A percentile compares a stretch with the other conserved stretches of the same genome.
Evolutionary conservation across 2,888 invertebrate species (phyloP).

Genomic region (Ormyrus nitidulus): DNA sequence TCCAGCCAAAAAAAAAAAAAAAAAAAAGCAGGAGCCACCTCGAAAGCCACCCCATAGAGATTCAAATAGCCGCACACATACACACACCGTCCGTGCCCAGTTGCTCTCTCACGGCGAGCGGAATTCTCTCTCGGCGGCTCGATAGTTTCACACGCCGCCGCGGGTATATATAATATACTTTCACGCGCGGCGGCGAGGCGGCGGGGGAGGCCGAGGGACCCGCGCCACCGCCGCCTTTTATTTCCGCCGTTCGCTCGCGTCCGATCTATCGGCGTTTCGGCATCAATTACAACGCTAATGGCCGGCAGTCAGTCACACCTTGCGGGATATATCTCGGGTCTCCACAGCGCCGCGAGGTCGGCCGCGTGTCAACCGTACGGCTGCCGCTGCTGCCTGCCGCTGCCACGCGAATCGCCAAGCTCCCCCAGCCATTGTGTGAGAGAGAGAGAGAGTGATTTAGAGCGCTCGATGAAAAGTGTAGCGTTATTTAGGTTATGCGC

Average conservation of each 20-base stretch:
- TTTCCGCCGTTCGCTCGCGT: constrained; percentile 47
- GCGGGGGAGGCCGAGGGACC: neutral
- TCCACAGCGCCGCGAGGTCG: neutral
- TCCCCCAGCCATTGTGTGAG: constrained; percentile 8
- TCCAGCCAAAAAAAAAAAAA: neutral
- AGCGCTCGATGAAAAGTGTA: constrained; percentile 50
- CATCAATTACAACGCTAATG: constrained; percentile 56
- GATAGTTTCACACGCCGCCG: constrained; percentile 29
- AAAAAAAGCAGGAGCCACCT: constrained; percentile 20
- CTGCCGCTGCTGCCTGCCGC: no score
- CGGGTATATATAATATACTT: constrained; percentile 36
- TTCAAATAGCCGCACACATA: neutral
- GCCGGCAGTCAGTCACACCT: constrained; percentile 54
- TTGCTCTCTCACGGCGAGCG: neutral
- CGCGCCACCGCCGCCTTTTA: constrained; percentile 40
- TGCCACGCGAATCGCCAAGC: no score
- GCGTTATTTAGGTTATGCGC: constrained; percentile 3
- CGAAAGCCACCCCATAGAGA: constrained; percentile 18
- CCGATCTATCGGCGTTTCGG: constrained; percentile 53
- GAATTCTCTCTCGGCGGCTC: constrained; percentile 30
- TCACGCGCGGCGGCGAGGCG: constrained; percentile 15
- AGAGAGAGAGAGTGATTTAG: constrained; percentile 45
- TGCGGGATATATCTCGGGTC: constrained; percentile 42
- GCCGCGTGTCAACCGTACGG: constrained; percentile 24
- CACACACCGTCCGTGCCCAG: neutral